Conservation (phyloP, 2,888 invertebrate species). For the Reticulitermes lucifugus region DNA sequence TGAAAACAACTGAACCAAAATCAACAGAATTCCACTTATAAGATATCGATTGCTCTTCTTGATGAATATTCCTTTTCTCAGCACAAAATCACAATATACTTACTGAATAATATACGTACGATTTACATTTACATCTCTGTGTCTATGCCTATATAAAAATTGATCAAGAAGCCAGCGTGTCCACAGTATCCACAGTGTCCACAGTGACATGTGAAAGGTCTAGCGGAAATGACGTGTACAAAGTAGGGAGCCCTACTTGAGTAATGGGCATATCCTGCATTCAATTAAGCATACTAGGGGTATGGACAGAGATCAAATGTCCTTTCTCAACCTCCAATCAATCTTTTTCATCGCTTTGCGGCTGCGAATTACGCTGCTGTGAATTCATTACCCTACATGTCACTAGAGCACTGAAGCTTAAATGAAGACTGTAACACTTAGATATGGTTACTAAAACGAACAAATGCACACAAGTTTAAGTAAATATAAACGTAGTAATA, state of each 20-base stretch:
- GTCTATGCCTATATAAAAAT: neutral
- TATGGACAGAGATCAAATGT: neutral
- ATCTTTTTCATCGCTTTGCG: neutral
- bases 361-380: neutral
- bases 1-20: too few species aligned
- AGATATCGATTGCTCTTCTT: too few species aligned
- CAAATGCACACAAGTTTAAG: too few species aligned
- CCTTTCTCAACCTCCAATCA: neutral
- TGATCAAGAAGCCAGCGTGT: neutral
- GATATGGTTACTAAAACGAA: too few species aligned
- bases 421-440: too few species aligned
- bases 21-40: too few species aligned
- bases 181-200: neutral
- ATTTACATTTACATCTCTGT: neutral
- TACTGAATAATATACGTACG: neutral
- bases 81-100: neutral
- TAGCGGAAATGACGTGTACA: neutral
- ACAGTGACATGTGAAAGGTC: neutral
- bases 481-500: too few species aligned
- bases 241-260: neutral
- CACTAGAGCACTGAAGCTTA: neutral
- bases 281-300: neutral
- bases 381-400: neutral
- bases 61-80: too few species aligned
- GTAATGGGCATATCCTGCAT: constrained; percentile 21